Evolutionary conservation across 2,888 invertebrate species (phyloP).

Genomic region (Cantharis rufa): DNA sequence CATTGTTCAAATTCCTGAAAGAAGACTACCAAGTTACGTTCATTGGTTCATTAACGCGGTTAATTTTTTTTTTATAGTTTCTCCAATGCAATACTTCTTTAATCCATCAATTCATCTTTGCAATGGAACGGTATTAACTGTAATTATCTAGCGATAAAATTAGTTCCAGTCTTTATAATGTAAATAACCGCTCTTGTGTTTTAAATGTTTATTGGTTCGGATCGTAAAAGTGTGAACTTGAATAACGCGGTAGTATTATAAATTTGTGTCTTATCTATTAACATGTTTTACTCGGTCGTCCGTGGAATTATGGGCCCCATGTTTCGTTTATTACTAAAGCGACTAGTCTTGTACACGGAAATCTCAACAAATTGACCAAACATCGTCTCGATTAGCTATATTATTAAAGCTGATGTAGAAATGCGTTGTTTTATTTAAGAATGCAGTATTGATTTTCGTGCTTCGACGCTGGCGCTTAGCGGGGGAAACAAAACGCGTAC

Average conservation of each 20-base stretch:
- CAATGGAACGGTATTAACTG: neutral
- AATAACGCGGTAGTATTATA: neutral
- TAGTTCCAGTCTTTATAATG: neutral
- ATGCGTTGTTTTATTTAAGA: neutral
- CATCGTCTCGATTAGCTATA: neutral
- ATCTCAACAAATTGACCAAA: neutral
- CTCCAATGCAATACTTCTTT: neutral
- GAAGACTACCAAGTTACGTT: neutral
- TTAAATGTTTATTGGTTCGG: neutral
- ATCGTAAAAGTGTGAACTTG: neutral
- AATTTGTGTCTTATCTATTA: neutral
- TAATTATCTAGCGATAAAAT: neutral
- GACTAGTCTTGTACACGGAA: neutral
- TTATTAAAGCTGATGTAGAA: neutral
- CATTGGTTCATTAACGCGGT: neutral
- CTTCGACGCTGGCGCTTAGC: neutral
- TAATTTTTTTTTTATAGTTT: neutral
- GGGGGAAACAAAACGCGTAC: neutral
- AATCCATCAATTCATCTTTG: neutral
- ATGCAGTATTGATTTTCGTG: neutral
- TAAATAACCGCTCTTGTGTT: neutral
- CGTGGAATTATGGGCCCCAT: neutral
- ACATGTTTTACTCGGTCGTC: neutral
- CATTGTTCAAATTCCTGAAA: neutral
- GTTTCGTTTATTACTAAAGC: too few relatives aligned